Evolutionary conservation across 2,797 vertebrate species (phyloP).

Genomic region (Gymnocypris eckloni): DNA sequence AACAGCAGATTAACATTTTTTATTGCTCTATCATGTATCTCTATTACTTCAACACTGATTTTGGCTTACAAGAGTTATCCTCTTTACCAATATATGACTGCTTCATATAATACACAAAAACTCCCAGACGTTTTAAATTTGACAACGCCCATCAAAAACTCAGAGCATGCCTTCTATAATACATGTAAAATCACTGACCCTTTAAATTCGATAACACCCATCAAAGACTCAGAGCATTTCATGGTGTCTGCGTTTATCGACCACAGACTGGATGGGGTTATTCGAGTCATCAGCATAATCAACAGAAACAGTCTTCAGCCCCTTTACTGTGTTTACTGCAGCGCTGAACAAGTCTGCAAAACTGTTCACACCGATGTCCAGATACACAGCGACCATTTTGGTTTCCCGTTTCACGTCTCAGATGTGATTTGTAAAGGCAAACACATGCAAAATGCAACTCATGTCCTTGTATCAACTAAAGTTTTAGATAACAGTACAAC

Average conservation of each 20-base stretch:
- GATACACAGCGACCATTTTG: constrained; percentile 70
- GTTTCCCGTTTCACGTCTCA: constrained; percentile 66
- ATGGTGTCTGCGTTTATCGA: constrained; percentile 70
- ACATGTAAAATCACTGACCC: not conserved
- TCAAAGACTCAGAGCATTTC: constrained; percentile 66
- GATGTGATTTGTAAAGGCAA: constrained; percentile 66
- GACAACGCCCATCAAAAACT: constrained; percentile 60
- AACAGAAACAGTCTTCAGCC: constrained; percentile 61
- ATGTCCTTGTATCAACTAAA: constrained; percentile 55
- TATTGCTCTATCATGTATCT: not conserved
- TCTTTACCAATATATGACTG: not conserved
- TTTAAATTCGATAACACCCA: constrained; percentile 46
- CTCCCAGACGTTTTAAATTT: not conserved
- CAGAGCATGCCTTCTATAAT: constrained; percentile 44
- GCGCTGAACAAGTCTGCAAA: not conserved
- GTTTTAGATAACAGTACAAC: constrained; percentile 9
- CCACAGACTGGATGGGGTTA: constrained; percentile 58
- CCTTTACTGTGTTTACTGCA: constrained; percentile 69
- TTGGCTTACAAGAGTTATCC: not conserved
- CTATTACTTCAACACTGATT: not conserved
- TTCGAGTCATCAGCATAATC: constrained; percentile 68
- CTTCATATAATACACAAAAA: not conserved
- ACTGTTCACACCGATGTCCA: constrained; percentile 56
- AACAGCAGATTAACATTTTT: not conserved
- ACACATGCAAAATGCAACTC: constrained; percentile 37